These are phyloP conservation scores for Anas georgica DNA, from an alignment of 2,797 vertebrate species.

Conservation along the genomic window DNA sequence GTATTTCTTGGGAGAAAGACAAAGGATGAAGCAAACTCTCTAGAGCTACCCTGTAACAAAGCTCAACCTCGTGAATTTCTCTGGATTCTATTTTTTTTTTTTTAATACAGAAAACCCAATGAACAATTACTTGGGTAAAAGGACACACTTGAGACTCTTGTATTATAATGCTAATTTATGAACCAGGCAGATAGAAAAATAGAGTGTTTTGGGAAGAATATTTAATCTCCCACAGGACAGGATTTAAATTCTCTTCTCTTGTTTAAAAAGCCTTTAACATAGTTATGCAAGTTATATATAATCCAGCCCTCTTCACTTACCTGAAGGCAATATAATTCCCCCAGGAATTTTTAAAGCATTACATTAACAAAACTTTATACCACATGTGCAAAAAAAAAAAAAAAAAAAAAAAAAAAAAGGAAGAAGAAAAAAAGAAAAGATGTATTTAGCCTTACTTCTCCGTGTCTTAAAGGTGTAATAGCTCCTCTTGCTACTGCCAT, in stretches of 20 bases:
- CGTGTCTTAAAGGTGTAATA: slow-evolving; percentile 82
- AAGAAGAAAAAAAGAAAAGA: not conserved
- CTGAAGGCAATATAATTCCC: not conserved
- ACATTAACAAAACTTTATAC: not conserved
- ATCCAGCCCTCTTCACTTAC: not conserved
- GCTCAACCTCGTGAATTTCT: not conserved
- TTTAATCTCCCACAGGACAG: not conserved
- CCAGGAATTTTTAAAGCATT: not conserved
- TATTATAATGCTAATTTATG: not conserved
- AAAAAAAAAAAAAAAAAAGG: not conserved
- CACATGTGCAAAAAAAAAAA: not conserved
- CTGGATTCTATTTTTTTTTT: not conserved
- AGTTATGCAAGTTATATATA: not conserved
- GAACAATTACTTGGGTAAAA: not conserved
- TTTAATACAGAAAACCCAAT: not conserved
- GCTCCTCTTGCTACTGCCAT: slow-evolving; percentile 84
- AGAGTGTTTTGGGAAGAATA: not conserved
- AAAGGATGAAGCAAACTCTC: not conserved
- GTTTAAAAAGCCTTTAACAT: not conserved
- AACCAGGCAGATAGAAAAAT: not conserved
- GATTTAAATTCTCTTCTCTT: not conserved
- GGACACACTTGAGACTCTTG: not conserved
- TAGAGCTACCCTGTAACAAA: not conserved
- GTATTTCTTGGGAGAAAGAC: not conserved
- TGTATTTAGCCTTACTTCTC: slow-evolving; percentile 79